Base-by-base conservation (phyloP, 2,113 vertebrate species). In the Ardeotis arabs region DNA sequence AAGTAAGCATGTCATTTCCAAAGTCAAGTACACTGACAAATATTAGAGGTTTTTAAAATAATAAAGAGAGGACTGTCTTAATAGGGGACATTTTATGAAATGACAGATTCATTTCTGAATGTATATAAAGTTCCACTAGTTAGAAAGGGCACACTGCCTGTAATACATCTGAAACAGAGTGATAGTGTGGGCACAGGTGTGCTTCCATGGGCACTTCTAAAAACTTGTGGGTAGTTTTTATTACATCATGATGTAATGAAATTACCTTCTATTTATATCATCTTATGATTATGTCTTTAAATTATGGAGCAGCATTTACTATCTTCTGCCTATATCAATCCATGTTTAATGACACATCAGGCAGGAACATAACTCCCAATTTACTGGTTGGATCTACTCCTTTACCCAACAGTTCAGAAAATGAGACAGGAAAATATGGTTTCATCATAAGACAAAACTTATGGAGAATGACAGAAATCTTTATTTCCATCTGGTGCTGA, bases 161-260 rank as follows among this genome's bases (percentile, higher is more conserved):
- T 22, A 14, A 27, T 6, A 60, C 15, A 33, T 28, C 12, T 66
- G 37, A 50, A 68, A 37, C 13, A 50, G 23, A 78, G 22, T 10
- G 28, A 35, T n/a, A 8, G 16, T 62, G 52, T 22, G 23, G 58
- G 37, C 25, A 86, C 19, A 55, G 78, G 16, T 17, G 37, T 50
- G 47, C 24, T 89, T 62, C 19, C 49, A 55, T 14, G 22, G 20
- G 28, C 41, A 60, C 20, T 56, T 49, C 24, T 14, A 12, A n/a
- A 50, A 76, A 49, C 41, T 70, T 24, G 24, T 12, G 7, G 11
- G 7, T 5, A 29, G 15, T 35, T 83, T 53, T 44, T 33, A 60
- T 52, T 37, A 29, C 7, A 22, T 27, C 21, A 25, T 0, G 0
- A 23, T 2, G 0, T 16, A 55, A 31, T 24, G 5, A 59, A 73